Conservation (phyloP, 2,113 vertebrate genomes). For the Strigops habroptila region DNA sequence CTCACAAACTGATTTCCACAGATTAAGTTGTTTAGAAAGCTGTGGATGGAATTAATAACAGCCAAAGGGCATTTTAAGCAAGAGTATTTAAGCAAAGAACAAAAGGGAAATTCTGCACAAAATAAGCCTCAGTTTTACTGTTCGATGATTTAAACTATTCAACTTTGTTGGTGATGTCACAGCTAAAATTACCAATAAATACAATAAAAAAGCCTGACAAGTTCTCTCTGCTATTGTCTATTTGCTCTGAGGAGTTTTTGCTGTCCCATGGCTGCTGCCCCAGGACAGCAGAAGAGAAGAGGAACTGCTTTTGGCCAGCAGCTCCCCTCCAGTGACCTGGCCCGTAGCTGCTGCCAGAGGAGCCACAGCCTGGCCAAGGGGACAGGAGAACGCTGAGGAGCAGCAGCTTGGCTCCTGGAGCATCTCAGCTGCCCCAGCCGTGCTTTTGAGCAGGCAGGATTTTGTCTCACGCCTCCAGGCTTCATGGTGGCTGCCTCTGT, state of each 20-base stretch:
- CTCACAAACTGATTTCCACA: background rate
- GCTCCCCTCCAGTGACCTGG: fast-evolving
- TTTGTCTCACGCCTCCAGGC: background rate
- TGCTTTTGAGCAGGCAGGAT: background rate
- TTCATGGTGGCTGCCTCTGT: background rate
- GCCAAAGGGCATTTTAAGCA: background rate
- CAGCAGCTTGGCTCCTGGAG: background rate
- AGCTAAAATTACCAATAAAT: background rate
- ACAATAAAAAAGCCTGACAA: background rate
- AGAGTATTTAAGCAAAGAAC: background rate
- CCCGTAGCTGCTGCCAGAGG: background rate
- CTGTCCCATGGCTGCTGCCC: fast-evolving
- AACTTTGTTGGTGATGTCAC: background rate
- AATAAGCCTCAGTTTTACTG: background rate
- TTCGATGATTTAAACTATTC: background rate
- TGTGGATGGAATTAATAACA: background rate
- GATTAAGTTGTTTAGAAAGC: background rate
- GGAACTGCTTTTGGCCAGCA: background rate
- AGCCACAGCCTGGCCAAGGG: background rate
- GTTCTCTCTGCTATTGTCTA: background rate
- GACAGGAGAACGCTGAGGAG: background rate
- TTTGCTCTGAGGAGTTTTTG: background rate
- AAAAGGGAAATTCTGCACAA: background rate
- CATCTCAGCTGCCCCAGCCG: background rate
- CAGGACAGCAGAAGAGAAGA: background rate